These are phyloP conservation scores for Saccostrea glomerata DNA, from an alignment of 1,140 invertebrate species.

Conservation along the genomic window DNA sequence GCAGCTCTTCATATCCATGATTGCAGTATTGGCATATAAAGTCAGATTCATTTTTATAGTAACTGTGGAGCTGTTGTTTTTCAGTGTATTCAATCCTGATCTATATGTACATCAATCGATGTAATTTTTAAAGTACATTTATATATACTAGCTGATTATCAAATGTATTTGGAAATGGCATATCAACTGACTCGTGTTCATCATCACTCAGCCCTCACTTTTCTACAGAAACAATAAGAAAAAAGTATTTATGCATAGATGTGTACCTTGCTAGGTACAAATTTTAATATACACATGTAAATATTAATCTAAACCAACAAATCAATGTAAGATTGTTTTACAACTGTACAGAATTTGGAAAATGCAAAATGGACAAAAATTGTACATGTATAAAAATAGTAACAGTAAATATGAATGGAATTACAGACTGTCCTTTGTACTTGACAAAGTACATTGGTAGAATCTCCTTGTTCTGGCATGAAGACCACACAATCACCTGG, in stretches of 20 bases:
- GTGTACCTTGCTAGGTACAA: not conserved
- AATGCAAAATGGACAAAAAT: slow-evolving; percentile 12
- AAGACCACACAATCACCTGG: slow-evolving; percentile 14
- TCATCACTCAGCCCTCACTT: not conserved
- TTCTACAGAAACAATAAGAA: not conserved
- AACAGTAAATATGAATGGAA: slow-evolving; percentile 19
- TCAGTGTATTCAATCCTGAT: too few relatives aligned
- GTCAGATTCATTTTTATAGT: too few relatives aligned
- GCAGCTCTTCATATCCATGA: too few relatives aligned
- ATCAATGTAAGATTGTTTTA: not conserved
- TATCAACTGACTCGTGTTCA: too few relatives aligned
- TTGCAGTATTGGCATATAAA: too few relatives aligned
- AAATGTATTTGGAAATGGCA: too few relatives aligned
- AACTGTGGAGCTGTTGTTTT: too few relatives aligned
- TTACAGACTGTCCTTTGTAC: slow-evolving; percentile 8
- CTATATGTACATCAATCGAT: too few relatives aligned
- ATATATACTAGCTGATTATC: too few relatives aligned
- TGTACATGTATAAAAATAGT: not conserved
- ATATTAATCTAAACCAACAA: not conserved
- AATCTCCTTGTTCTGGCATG: not conserved
- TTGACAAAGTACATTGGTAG: not conserved
- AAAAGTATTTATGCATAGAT: slow-evolving; percentile 14
- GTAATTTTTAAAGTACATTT: too few relatives aligned
- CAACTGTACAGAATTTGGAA: not conserved
- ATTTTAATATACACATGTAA: not conserved